These are phyloP conservation scores for Drosophila obscura DNA, from an alignment of 1,140 invertebrate genomes.

Conservation along the genomic window DNA sequence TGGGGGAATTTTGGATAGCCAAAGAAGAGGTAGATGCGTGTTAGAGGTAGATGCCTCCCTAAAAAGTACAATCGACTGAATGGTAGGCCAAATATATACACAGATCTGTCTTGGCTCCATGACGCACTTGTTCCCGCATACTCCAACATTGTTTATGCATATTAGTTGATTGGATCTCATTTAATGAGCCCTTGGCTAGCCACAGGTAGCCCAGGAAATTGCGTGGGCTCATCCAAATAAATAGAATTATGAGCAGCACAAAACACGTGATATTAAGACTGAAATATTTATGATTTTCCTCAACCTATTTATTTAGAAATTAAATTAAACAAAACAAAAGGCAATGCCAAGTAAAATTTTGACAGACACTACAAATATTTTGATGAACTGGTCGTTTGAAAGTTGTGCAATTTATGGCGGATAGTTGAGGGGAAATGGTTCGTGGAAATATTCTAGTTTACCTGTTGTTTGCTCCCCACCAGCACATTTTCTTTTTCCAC, in stretches of 20 bases:
- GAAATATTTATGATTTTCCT: slow-evolving; percentile 61
- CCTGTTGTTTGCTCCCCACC: slow-evolving; percentile 24
- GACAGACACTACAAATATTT: slow-evolving; percentile 46
- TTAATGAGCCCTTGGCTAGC: slow-evolving; percentile 60
- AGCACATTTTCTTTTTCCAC: not conserved
- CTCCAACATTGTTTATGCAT: slow-evolving; percentile 41
- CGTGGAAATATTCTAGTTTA: slow-evolving; percentile 23
- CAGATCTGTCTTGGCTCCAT: slow-evolving; percentile 18
- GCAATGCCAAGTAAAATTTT: slow-evolving; percentile 7
- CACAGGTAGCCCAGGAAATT: slow-evolving; percentile 56
- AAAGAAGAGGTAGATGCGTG: not conserved
- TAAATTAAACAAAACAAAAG: slow-evolving; percentile 7
- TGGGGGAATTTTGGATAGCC: slow-evolving; percentile 12
- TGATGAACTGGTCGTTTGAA: slow-evolving; percentile 18
- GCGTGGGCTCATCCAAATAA: slow-evolving; percentile 58
- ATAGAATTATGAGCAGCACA: slow-evolving; percentile 54
- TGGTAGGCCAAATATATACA: slow-evolving; percentile 2
- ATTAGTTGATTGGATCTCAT: slow-evolving; percentile 35
- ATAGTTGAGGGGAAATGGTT: slow-evolving; percentile 22
- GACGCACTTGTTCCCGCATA: slow-evolving; percentile 30
- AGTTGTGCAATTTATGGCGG: slow-evolving; percentile 17
- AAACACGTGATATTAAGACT: slow-evolving; percentile 63
- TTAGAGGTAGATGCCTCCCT: not conserved
- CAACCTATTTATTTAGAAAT: slow-evolving; percentile 41
- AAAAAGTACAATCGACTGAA: not conserved